Evolutionary conservation across 2,113 vertebrate genomes (phyloP), one percentile per base, ranked within the genome.

Genomic region (Xyliphius kryptos): DNA sequence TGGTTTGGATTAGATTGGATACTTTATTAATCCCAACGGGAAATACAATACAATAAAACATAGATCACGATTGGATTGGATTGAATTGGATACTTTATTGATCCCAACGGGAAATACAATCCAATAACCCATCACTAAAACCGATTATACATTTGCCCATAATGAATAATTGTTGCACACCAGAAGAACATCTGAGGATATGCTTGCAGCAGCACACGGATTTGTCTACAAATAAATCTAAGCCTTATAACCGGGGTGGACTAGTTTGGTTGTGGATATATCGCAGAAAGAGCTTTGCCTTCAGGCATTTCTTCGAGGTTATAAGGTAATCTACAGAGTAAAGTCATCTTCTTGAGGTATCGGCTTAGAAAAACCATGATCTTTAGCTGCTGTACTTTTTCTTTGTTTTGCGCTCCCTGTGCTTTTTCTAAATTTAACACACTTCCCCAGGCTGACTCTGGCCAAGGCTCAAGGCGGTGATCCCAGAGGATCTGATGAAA

Each of bases 401-500:
- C 6, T 15, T 60, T 7, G 4, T 47, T 41, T 14, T 41, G 40
- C 40, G 3, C 13, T 41, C 3, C 10, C 13, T 10, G 16, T 19
- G 3, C 15, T 37, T 37, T 37, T 36, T 22, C 32, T 48, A 48
- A 16, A 48, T 37, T 12, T 36, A 48, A 9, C 15, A 48, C 26
- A 37, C 13, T 16, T 48, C 26, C 21, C 16, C 6, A 32, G 43
- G 10, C 20, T 44, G 41, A 47, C 40, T 59, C 43, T n/a, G 55
- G 16, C 36, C 38, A 48, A 36, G 2, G 22, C 57, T 60, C 43
- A 48, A 60, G 57, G 57, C 57, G 3, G 1, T 32, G n/a, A 47
- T 59, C 56, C 21, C 56, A 46, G 22, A 59, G 56, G 43, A 59
- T 46, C 21, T 41, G 12, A 17, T 43, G 43, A 48, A 19, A 21